A percentile compares a stretch with the other conserved stretches of the same genome.
These are phyloP conservation scores for Cremastinae sp. DNA, from an alignment of 2,888 invertebrate genomes.

Conservation along the genomic window DNA sequence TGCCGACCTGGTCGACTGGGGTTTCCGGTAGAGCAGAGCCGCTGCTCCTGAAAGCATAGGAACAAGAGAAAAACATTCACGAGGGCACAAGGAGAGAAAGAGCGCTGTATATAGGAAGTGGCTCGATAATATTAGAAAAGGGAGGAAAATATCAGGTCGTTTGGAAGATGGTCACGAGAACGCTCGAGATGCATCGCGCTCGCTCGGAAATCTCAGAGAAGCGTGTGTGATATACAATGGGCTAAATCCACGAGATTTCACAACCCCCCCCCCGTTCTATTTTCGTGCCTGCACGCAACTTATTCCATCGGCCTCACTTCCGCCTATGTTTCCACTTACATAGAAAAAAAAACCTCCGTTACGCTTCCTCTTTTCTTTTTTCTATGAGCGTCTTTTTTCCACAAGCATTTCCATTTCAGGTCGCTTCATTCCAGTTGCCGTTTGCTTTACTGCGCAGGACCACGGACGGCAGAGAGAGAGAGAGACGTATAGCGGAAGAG, in stretches of 20 bases:
- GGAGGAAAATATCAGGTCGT: slow-evolving; percentile 54
- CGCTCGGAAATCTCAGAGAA: slow-evolving; percentile 7
- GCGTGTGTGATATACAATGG: slow-evolving; percentile 28
- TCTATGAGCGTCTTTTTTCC: slow-evolving; percentile 18
- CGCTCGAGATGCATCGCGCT: slow-evolving; percentile 25
- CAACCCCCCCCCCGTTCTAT: slow-evolving; percentile 42
- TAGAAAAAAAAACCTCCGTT: not conserved
- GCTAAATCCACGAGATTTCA: slow-evolving; percentile 28
- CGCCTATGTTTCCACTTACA: slow-evolving; percentile 28
- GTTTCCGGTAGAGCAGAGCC: slow-evolving; percentile 81
- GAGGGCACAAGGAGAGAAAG: slow-evolving; percentile 53
- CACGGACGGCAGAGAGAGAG: slow-evolving; percentile 11
- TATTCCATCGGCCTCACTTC: slow-evolving; percentile 7
- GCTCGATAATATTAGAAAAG: slow-evolving; percentile 54
- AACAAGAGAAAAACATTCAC: slow-evolving; percentile 51
- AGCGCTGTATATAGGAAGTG: slow-evolving; percentile 72
- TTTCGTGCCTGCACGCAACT: slow-evolving; percentile 24
- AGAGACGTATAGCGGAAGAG: slow-evolving; percentile 45
- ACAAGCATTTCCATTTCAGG: slow-evolving; percentile 25
- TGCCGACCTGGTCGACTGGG: slow-evolving; percentile 81
- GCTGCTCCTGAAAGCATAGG: slow-evolving; percentile 81
- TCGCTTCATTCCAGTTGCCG: slow-evolving; percentile 32
- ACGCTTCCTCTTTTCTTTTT: slow-evolving; percentile 10
- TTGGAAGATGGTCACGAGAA: slow-evolving; percentile 43
- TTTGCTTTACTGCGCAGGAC: slow-evolving; percentile 1